Conservation (phyloP, 1,140 invertebrate species). For the Antheraea mylitta region DNA sequence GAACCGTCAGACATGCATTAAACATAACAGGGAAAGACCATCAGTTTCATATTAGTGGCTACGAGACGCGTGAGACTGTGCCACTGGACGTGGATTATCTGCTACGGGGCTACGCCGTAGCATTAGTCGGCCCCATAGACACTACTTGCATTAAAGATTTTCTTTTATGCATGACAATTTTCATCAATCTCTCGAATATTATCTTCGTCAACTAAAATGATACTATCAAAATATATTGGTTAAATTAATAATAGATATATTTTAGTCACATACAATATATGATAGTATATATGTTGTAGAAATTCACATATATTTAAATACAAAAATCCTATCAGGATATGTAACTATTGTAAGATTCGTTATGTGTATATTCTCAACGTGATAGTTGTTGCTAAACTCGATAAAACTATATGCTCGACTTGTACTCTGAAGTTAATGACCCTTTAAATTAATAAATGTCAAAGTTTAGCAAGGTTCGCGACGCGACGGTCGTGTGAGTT, state of each 20-base stretch:
- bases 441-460: constrained; percentile 72
- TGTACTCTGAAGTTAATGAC: constrained; percentile 57
- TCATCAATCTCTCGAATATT: background rate
- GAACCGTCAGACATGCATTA: constrained; percentile 63
- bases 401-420: constrained; percentile 26
- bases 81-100: constrained; percentile 66
- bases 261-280: background rate
- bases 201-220: background rate
- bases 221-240: background rate
- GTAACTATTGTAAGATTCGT: background rate
- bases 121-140: too few species aligned
- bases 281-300: too few species aligned
- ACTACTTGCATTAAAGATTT: constrained; percentile 2
- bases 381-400: constrained; percentile 24
- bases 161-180: background rate
- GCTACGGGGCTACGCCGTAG: constrained; percentile 68
- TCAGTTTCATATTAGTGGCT: constrained; percentile 58
- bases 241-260: background rate
- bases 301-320: background rate
- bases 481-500: constrained; percentile 31
- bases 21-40: constrained; percentile 73
- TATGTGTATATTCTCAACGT: background rate
- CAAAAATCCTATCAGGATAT: background rate
- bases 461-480: constrained; percentile 51
- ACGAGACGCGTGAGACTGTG: constrained; percentile 60